Conservation (phyloP, 2,888 invertebrate genomes). For the Amiota minor region DNA sequence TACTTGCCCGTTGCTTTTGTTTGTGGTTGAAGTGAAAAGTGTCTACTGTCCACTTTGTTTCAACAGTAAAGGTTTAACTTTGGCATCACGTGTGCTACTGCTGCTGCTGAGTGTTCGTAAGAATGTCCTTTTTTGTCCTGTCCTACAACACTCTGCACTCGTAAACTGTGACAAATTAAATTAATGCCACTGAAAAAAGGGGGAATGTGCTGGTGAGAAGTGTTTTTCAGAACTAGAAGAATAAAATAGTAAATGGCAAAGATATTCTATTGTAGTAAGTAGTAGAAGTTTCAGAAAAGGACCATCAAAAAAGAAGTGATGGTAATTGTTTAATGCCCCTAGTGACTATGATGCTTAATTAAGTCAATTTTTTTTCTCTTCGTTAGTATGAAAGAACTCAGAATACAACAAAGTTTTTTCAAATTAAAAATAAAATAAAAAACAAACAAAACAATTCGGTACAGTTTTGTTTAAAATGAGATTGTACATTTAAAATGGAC, state of each 20-base stretch:
- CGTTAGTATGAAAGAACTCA: background rate
- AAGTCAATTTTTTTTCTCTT: constrained; percentile 25
- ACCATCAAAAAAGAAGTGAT: constrained; percentile 38
- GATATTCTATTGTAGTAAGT: background rate
- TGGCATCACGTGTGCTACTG: constrained; percentile 16
- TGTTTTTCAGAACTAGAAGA: constrained; percentile 17
- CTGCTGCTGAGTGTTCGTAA: constrained; percentile 26
- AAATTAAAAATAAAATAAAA: too few relatives aligned
- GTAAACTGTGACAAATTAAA: constrained; percentile 66
- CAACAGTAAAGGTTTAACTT: constrained; percentile 2
- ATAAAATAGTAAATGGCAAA: background rate
- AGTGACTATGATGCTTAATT: constrained; percentile 42
- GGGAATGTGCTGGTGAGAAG: constrained; percentile 45
- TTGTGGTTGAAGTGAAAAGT: constrained; percentile 62
- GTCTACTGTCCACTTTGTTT: constrained; percentile 15
- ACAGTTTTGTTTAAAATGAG: background rate
- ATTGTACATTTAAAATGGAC: constrained; percentile 30
- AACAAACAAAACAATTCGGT: too few relatives aligned
- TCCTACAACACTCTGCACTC: constrained; percentile 31
- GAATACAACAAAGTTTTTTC: background rate
- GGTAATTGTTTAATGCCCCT: constrained; percentile 68
- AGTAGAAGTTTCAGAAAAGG: constrained; percentile 3
- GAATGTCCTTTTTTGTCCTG: constrained; percentile 28
- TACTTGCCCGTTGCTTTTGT: constrained; percentile 49
- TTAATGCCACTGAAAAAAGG: constrained; percentile 60